A percentile compares a stretch with the other conserved stretches of the same genome.
Evolutionary conservation across 2,797 vertebrate genomes (phyloP).

Genomic region (Mormyrus hasselquistii): DNA sequence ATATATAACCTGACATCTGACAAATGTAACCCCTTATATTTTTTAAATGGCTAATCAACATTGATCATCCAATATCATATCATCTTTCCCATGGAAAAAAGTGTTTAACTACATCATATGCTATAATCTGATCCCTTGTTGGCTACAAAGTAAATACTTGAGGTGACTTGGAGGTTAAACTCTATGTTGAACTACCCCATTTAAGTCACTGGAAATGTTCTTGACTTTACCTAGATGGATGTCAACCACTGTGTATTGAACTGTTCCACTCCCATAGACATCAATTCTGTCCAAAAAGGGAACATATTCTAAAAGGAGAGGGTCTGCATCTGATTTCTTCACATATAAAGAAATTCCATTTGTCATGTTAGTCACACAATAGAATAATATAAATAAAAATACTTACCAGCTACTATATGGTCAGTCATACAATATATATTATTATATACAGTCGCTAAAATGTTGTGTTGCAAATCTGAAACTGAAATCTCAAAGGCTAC

Average conservation of each 20-base stretch:
- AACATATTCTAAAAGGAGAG: not conserved
- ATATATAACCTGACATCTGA: slow-evolving; percentile 52
- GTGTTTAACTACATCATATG: slow-evolving; percentile 6
- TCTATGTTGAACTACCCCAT: not conserved
- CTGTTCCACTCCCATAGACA: not conserved
- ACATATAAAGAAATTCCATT: not conserved
- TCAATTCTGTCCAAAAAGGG: not conserved
- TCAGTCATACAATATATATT: not conserved
- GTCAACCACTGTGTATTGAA: not conserved
- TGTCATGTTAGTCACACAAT: not conserved
- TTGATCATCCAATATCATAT: slow-evolving; percentile 32
- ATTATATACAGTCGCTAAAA: not conserved
- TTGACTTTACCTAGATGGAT: not conserved
- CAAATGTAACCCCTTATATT: slow-evolving; percentile 48
- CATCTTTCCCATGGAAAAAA: slow-evolving; percentile 32
- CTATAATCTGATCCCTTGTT: slow-evolving; percentile 17
- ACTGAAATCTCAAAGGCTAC: too few species aligned
- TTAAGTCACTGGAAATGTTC: not conserved
- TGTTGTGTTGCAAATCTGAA: too few species aligned
- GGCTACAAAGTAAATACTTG: slow-evolving; percentile 7
- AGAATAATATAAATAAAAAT: not conserved
- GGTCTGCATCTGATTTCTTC: not conserved
- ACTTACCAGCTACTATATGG: not conserved
- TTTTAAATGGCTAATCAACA: slow-evolving; percentile 39
- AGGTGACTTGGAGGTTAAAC: not conserved